Evolutionary conservation across 2,113 vertebrate species (phyloP).

Genomic region (Baryphthengus martii): DNA sequence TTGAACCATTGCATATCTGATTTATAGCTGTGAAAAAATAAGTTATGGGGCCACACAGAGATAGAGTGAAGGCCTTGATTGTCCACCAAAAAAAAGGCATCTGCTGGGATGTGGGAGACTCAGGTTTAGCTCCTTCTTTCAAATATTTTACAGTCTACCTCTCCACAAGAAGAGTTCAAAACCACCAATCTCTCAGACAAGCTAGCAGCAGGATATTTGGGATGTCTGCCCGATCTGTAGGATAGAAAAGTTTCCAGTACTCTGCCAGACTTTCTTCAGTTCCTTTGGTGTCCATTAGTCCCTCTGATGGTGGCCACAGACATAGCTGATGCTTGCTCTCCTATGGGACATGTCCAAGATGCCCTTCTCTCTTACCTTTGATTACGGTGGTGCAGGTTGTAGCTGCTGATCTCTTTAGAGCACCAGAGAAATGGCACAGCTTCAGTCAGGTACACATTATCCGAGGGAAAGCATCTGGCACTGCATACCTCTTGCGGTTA

Average conservation of each 20-base stretch:
- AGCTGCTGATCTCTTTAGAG: neutral
- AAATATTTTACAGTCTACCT: neutral
- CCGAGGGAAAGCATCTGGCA: neutral
- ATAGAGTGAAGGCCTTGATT: neutral
- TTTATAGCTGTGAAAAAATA: neutral
- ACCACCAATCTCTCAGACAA: neutral
- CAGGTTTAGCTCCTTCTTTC: neutral
- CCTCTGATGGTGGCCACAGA: too few species aligned
- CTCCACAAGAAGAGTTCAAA: neutral
- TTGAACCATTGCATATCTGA: neutral
- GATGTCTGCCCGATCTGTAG: neutral
- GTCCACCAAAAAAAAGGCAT: neutral
- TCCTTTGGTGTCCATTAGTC: neutral
- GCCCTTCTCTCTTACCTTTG: neutral
- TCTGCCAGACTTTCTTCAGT: neutral
- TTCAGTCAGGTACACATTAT: neutral
- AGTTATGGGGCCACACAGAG: neutral
- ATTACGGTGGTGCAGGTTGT: neutral
- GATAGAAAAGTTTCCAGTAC: neutral
- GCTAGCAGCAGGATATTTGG: neutral
- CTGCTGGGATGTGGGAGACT: neutral
- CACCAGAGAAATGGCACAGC: neutral
- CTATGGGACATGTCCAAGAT: rapidly evolving
- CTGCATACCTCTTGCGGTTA: rapidly evolving
- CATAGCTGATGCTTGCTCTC: neutral